phyloP scores from a whole-genome alignment of 2,113 vertebrate species.

The Calidris pugnax region DNA sequence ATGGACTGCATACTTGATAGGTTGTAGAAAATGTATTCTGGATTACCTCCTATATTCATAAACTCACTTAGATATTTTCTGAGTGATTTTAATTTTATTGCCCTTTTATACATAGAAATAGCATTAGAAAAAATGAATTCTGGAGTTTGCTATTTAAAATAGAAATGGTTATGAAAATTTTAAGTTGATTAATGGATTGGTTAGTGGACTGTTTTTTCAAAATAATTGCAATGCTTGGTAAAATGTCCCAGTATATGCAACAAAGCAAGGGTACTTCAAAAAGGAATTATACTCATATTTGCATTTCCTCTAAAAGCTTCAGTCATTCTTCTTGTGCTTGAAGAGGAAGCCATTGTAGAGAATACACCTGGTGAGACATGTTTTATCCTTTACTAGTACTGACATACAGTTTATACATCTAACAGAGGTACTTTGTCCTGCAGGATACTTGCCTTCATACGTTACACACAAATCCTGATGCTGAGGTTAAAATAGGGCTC shows the following conservation, averaged over 20 bases:
- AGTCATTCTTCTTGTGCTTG: background rate
- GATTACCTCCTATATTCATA: background rate
- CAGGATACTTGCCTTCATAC: background rate
- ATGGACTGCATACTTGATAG: background rate
- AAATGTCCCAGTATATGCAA: background rate
- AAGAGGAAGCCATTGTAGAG: background rate
- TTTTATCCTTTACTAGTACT: background rate
- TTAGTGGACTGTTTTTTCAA: background rate
- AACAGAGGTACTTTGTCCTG: background rate
- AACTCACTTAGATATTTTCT: background rate
- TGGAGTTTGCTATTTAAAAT: background rate
- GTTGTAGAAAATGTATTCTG: background rate
- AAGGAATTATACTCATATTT: background rate
- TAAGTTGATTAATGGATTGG: background rate
- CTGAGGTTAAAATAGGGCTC: background rate
- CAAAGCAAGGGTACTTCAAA: background rate
- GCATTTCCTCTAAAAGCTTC: background rate
- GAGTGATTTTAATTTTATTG: background rate
- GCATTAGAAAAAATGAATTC: background rate
- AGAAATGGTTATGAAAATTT: background rate
- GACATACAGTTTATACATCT: background rate
- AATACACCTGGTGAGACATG: background rate
- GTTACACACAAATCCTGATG: background rate
- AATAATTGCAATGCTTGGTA: background rate
- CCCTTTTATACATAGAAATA: background rate